Conservation (phyloP, 2,888 invertebrate species). For the Drosophila recens region DNA sequence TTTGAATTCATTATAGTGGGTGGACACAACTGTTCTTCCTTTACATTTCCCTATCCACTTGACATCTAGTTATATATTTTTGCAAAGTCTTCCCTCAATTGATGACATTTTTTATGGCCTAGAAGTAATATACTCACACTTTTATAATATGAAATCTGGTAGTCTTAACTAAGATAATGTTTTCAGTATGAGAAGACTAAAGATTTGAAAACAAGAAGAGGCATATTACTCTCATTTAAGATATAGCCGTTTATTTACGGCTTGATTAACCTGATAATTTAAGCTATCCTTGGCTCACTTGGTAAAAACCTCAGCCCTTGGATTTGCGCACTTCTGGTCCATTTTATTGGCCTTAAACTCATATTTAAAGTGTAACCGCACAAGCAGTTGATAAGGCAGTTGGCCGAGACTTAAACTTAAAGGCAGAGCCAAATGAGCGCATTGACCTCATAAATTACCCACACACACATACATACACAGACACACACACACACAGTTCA, state of each 20-base stretch:
- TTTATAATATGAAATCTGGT: too few relatives aligned
- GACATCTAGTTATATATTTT: background rate
- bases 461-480: constrained; percentile 25
- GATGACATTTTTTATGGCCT: too few relatives aligned
- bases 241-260: too few relatives aligned
- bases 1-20: constrained; percentile 76
- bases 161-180: too few relatives aligned
- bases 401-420: constrained; percentile 21
- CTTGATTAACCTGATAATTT: background rate
- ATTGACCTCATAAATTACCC: constrained; percentile 76
- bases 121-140: too few relatives aligned
- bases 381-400: constrained; percentile 15
- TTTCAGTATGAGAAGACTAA: too few relatives aligned
- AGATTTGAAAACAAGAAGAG: too few relatives aligned
- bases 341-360: background rate
- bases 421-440: constrained; percentile 39
- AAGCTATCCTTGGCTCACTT: background rate
- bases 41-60: background rate
- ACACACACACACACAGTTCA: constrained; percentile 31
- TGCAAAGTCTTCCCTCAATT: background rate
- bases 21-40: constrained; percentile 37
- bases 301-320: too few relatives aligned
- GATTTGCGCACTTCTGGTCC: background rate
- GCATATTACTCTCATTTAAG: too few relatives aligned
- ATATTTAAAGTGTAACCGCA: constrained; percentile 3